Evolutionary conservation across 2,797 vertebrate genomes (phyloP), one percentile per base, ranked within the genome.

Genomic region (Choloepus didactylus): DNA sequence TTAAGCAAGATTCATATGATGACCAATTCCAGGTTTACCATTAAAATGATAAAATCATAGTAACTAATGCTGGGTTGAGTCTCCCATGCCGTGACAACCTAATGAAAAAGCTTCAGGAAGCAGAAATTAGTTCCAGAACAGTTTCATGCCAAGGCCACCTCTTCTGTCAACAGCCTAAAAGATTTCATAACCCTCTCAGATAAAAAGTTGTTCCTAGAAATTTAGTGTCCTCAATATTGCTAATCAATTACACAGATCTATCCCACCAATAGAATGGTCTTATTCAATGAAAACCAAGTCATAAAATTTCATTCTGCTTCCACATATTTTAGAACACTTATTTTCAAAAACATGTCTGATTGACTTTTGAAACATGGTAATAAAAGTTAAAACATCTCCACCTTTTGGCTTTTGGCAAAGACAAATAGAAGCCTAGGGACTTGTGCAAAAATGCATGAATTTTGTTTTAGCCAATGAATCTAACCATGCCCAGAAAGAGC

Each of bases 321-420:
- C 11, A 60, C 3, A 44, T n/a, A 38, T 67, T 91, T 91, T 46
- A 31, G 54, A 69, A 77, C 54, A 75, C 9, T 1, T 44, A 31
- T 86, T 81, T 92, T 64, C 4, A 31, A 85, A 95, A 87, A 35
- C 19, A 41, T 56, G 5, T 16, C 29, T 73, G 29, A 70, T 41
- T 81, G 46, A 3, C 12, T 95, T 94, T 83, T 93, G 15, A 96
- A 83, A 92, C 31, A 18, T 27, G 9, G 9, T 16, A 88, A 49
- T 49, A 15, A 87, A 89, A 35, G 2, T 69, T 38, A 76, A 25
- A 49, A 56, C 27, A 6, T 59, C 44, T 83, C 75, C 83, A 60
- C 51, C 49, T 89, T 8, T 44, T 69, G 38, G 49, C 4, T 64
- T 82, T 64, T 76, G 31, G 10, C 10, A 56, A 89, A 89, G 21